Evolutionary conservation across 2,113 vertebrate species (phyloP), one percentile per base, ranked within the genome.

Genomic region (Raphicerus campestris): DNA sequence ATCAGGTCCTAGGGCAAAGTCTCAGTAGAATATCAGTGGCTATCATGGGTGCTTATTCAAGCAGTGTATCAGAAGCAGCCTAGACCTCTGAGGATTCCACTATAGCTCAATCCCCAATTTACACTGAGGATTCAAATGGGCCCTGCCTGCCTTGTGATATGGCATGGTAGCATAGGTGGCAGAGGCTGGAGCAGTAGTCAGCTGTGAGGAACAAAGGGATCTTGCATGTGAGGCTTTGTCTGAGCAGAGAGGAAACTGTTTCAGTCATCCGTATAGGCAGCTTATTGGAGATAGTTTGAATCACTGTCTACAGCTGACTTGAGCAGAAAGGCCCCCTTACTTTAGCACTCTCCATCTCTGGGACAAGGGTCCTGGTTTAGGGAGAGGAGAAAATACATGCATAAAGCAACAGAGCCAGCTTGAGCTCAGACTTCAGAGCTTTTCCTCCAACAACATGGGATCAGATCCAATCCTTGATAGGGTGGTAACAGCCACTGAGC

Each of bases 211-310:
- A 81, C 30, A 53, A 81, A 81, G 49, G 30, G 10, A 20, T 14
- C 30, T 81, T 81, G 6, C 10, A 53, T 30, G 1, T 81, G 30
- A 53, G 78, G 78, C 78, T 81, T 49, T n/a, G 45, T 49, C 15
- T 78, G 49, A 81, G 78, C 30, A 81, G 49, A 51, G 28, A 51
- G 47, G 47, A 81, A 81, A n/a, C 49, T 53, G 30, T 81, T 81
- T 49, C 30, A 51, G 47, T 32, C 0, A 0, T 30, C 16, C 3
- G 0, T 51, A 51, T 6, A 51, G 47, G 45, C 77, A 81, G 78
- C 32, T 32, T 47, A 81, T n/a, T 32, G 19, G 78, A 51, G 78
- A 81, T 19, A 81, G 19, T 7, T n/a, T 14, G 10, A 49, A 53
- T 81, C 78, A n/a, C 78, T 53, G 1, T 81, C 47, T 81, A 47